Percentiles rank a stretch among this genome's conserved stretches.
These are phyloP conservation scores for Campoplex capitator DNA, from an alignment of 2,888 invertebrate species.

Conservation along the genomic window DNA sequence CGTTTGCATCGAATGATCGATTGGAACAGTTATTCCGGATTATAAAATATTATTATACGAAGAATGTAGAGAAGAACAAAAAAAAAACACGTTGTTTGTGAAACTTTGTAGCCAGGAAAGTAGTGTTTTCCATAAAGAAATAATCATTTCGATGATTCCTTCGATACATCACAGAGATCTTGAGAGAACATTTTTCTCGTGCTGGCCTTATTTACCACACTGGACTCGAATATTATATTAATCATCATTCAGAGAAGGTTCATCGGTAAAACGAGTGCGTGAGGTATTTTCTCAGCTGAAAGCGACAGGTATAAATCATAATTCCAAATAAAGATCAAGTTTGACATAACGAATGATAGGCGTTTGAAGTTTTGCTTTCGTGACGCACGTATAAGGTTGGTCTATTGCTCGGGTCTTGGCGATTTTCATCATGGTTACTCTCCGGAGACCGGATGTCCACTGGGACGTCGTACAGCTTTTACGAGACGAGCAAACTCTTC, in stretches of 20 bases:
- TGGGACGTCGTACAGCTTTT: constrained; percentile 64
- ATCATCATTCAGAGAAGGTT: not conserved
- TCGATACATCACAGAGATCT: not conserved
- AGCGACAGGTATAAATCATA: not conserved
- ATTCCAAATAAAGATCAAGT: constrained; percentile 37
- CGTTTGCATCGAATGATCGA: not conserved
- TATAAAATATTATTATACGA: not conserved
- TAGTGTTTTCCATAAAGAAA: not conserved
- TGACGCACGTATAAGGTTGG: constrained; percentile 30
- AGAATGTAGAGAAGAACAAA: not conserved
- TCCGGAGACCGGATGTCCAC: constrained; percentile 70
- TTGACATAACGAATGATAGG: constrained; percentile 9
- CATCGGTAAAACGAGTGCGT: not conserved
- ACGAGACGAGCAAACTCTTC: constrained; percentile 75
- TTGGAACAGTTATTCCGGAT: not conserved
- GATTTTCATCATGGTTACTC: constrained; percentile 31
- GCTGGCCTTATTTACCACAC: no score
- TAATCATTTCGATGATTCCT: not conserved
- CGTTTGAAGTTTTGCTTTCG: constrained; percentile 1
- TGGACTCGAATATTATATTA: not conserved
- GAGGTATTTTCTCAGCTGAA: not conserved
- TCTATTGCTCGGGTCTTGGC: constrained; percentile 3
- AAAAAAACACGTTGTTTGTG: not conserved
- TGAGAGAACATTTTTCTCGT: no score
- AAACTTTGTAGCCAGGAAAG: not conserved